Conservation (phyloP, 64 coral and sea anemone species). For the Orbicella faveolata region DNA sequence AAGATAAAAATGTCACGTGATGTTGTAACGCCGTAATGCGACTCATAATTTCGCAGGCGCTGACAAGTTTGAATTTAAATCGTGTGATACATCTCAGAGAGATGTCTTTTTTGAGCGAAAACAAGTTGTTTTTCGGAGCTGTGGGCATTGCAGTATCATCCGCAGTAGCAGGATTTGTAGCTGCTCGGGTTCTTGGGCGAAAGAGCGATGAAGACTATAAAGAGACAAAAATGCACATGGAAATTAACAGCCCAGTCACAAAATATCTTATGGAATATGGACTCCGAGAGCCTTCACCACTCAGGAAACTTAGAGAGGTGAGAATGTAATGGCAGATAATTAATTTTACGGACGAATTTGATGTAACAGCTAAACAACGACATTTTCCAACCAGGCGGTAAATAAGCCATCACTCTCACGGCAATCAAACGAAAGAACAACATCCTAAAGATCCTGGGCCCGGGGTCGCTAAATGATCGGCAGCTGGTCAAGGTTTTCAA, state of each 20-base stretch:
- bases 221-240: not conserved
- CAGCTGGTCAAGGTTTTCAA: too few species aligned
- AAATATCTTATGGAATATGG: constrained; percentile 23
- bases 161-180: constrained; percentile 6
- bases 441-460: too few species aligned
- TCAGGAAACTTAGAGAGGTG: constrained; percentile 39
- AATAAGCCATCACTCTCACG: too few species aligned
- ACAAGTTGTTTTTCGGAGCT: constrained; percentile 35
- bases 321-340: not conserved
- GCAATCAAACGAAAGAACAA: too few species aligned
- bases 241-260: not conserved
- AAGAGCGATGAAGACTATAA: not conserved
- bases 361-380: not conserved
- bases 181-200: not conserved
- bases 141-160: constrained; percentile 28
- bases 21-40: too few species aligned
- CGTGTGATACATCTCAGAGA: too few species aligned
- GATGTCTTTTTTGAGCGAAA: constrained; percentile 28
- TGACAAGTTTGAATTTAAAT: not conserved
- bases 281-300: constrained; percentile 23
- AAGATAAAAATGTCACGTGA: too few species aligned
- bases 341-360: not conserved
- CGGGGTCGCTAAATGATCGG: too few species aligned
- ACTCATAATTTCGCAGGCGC: not conserved
- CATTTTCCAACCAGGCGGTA: not conserved